phyloP scores from a whole-genome alignment of 2,797 vertebrate species.

The Pseudocheirus occidentalis region DNA sequence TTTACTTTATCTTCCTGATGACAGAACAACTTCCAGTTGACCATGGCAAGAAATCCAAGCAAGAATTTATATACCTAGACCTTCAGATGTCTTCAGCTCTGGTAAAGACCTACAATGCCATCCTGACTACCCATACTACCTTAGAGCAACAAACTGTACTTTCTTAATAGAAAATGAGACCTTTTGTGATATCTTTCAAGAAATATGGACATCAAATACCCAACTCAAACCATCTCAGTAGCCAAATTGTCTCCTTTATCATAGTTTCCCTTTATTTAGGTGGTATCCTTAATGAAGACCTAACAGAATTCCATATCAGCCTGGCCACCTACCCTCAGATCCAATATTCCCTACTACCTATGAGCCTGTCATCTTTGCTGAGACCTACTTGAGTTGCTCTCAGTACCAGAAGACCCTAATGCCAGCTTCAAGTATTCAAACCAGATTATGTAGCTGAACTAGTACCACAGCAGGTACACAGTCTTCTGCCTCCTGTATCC shows the following conservation, averaged over 20 bases:
- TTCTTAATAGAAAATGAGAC: slow-evolving; percentile 88
- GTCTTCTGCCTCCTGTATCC: slow-evolving; percentile 84
- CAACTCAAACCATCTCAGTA: slow-evolving; percentile 87
- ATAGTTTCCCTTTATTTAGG: slow-evolving; percentile 85
- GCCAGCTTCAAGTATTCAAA: slow-evolving; percentile 84
- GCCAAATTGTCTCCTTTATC: slow-evolving; percentile 87
- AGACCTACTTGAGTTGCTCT: slow-evolving; percentile 84
- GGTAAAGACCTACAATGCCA: slow-evolving; percentile 86
- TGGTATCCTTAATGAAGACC: slow-evolving; percentile 87
- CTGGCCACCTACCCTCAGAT: slow-evolving; percentile 87
- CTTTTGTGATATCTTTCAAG: slow-evolving; percentile 86
- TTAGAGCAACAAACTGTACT: slow-evolving; percentile 86
- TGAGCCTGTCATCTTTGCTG: slow-evolving; percentile 82
- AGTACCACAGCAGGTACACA: slow-evolving; percentile 84
- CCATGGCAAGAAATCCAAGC: slow-evolving; percentile 64
- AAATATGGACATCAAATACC: slow-evolving; percentile 83
- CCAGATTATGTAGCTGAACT: slow-evolving; percentile 84
- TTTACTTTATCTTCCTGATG: slow-evolving; percentile 83
- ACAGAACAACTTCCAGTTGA: slow-evolving; percentile 84
- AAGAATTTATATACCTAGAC: slow-evolving; percentile 83
- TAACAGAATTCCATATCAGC: slow-evolving; percentile 88
- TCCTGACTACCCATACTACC: slow-evolving; percentile 86
- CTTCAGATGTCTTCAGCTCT: slow-evolving; percentile 85
- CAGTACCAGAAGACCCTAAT: slow-evolving; percentile 83
- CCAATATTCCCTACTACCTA: slow-evolving; percentile 74